These are phyloP conservation scores for Neocrepidodera transversa DNA, from an alignment of 2,888 invertebrate genomes.

Conservation along the genomic window DNA sequence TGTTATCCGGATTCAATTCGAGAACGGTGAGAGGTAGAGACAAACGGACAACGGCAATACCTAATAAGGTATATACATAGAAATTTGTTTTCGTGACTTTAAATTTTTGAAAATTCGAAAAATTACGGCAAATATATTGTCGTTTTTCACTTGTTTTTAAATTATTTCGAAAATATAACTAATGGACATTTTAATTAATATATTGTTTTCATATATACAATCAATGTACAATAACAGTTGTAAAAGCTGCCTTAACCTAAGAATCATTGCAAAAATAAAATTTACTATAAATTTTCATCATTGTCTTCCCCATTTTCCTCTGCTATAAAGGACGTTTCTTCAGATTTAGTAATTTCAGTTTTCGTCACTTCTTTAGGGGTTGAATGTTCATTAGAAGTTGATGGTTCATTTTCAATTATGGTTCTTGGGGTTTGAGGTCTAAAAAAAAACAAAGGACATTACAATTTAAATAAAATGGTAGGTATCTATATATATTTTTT, in stretches of 20 bases:
- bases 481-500: too few species aligned
- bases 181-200: background rate
- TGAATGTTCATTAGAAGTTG: constrained; percentile 29
- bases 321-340: constrained; percentile 82
- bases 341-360: constrained; percentile 60
- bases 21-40: too few species aligned
- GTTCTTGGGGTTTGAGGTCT: constrained; percentile 59
- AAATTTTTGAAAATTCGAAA: too few species aligned
- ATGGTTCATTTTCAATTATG: constrained; percentile 40
- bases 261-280: constrained; percentile 13
- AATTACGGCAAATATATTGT: too few species aligned
- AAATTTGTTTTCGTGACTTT: too few species aligned
- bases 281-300: constrained; percentile 19
- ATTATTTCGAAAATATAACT: too few species aligned
- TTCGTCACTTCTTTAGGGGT: constrained; percentile 39
- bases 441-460: background rate
- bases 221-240: constrained; percentile 19
- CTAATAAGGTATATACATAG: too few species aligned
- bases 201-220: constrained; percentile 18
- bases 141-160: too few species aligned
- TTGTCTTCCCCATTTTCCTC: constrained; percentile 59
- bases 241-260: constrained; percentile 10
- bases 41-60: too few species aligned
- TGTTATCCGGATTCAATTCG: too few species aligned
- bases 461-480: too few species aligned